phyloP scores from a whole-genome alignment of 2,888 invertebrate genomes.

The Rosalia funebris region DNA sequence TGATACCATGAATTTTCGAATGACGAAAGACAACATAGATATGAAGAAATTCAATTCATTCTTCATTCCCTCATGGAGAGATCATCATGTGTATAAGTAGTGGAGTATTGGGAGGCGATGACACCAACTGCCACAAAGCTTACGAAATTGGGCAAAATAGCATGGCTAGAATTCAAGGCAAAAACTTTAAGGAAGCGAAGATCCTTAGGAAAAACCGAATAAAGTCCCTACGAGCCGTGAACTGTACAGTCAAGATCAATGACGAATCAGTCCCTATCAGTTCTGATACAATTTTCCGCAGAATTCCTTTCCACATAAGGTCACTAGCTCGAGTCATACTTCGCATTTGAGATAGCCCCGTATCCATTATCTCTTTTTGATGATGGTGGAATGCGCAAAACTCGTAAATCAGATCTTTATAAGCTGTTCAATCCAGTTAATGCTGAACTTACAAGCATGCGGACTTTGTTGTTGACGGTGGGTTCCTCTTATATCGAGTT shows the following conservation, averaged over 20 bases:
- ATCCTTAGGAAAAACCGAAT: neutral
- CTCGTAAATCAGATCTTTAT: neutral
- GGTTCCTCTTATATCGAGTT: neutral
- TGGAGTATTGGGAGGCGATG: no score
- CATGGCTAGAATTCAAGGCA: neutral
- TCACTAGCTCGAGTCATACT: no score
- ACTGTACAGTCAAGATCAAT: neutral
- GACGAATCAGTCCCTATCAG: no score
- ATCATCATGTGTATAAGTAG: no score
- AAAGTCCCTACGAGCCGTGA: neutral
- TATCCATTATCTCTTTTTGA: neutral
- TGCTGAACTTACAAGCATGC: no score
- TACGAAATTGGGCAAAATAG: neutral
- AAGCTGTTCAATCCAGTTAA: no score
- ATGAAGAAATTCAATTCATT: neutral
- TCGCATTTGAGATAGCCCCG: neutral
- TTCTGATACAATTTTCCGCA: no score
- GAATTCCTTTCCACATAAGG: no score
- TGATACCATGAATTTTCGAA: neutral
- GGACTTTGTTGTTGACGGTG: neutral
- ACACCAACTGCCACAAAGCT: neutral
- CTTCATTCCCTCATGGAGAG: no score
- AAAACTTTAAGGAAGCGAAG: neutral
- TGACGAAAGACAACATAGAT: neutral
- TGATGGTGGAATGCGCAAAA: neutral